These are phyloP conservation scores for Neodiprion virginianus DNA, from an alignment of 1,140 invertebrate genomes.

Conservation along the genomic window DNA sequence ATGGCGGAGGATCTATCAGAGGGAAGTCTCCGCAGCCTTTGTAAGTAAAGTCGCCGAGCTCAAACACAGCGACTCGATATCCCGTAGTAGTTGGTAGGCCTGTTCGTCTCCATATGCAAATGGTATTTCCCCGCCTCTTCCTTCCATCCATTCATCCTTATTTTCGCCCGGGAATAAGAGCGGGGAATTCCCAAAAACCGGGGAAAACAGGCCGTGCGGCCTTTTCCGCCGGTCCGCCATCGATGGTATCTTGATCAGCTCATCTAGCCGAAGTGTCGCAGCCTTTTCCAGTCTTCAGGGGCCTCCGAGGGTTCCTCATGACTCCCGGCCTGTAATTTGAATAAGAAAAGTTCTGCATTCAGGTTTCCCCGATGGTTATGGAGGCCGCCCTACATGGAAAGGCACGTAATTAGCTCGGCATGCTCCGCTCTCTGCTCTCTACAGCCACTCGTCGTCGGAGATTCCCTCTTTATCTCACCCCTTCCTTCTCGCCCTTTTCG, in stretches of 20 bases:
- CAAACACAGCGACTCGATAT: too few relatives aligned
- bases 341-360: slow-evolving; percentile 14
- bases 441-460: too few relatives aligned
- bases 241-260: slow-evolving; percentile 10
- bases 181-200: too few relatives aligned
- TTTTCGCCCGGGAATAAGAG: too few relatives aligned
- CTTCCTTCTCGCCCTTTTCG: too few relatives aligned
- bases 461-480: too few relatives aligned
- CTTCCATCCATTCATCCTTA: neutral
- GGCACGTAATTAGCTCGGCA: too few relatives aligned
- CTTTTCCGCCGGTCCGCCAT: neutral
- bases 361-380: slow-evolving; percentile 1
- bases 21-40: too few relatives aligned
- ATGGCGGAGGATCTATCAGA: too few relatives aligned
- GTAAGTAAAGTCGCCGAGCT: too few relatives aligned
- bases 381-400: neutral
- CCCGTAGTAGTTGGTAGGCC: too few relatives aligned
- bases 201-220: neutral
- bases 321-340: slow-evolving; percentile 1
- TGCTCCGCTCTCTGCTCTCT: too few relatives aligned
- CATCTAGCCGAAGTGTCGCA: neutral
- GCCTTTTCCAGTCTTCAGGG: neutral
- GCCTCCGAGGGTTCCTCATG: neutral
- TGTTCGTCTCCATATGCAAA: slow-evolving; percentile 5
- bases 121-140: neutral